Base-by-base conservation (phyloP, 2,113 vertebrate genomes). In the Lophura nycthemera region DNA sequence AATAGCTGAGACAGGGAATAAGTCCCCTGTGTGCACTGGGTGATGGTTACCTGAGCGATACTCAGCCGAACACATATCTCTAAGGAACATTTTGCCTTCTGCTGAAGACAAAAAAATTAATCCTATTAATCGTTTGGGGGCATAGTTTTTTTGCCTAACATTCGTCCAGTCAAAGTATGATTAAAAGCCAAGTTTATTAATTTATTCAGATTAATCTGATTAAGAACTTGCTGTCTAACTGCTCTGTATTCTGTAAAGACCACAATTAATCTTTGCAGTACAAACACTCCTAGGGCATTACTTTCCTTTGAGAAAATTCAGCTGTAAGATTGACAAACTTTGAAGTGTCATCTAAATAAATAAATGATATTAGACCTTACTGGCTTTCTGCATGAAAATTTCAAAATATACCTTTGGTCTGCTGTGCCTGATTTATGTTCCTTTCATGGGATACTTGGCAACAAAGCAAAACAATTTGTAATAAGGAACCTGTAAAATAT, bases 321-420 rank as follows among this genome's bases (percentile, higher is more conserved):
- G 9, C 13, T 63, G 9, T 42, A 70, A 73, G 11, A 86, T 64
- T 29, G 57, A 54, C 19, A 83, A 89, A 86, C 66, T 21, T 61
- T 59, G 6, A 11, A 45, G 20, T 56, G 22, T 19, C 21, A 66
- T 71, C 19, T 78, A 70, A 78, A 73, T 20, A 83, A 36, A 43
- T n/a, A 56, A 89, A 86, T 2, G 2, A 6, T n/a, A 61, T 22
- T 42, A 48, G 43, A 36, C 18, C 14, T 72, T 22, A 24, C 18
- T 63, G 21, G 32, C 48, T 45, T 13, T 10, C 12, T 73, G 27
- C 22, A 83, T 88, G 66, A 63, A 94, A 88, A 83, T 64, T 70
- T 36, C 29, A 92, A 94, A 92, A 60, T 29, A 18, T 72, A 32
- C 64, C 52, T 95, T 89, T 88, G 29, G 73, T 74, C 36, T 81